Conservation (phyloP, 2,113 vertebrate species). For the Pterocles orientalis region DNA sequence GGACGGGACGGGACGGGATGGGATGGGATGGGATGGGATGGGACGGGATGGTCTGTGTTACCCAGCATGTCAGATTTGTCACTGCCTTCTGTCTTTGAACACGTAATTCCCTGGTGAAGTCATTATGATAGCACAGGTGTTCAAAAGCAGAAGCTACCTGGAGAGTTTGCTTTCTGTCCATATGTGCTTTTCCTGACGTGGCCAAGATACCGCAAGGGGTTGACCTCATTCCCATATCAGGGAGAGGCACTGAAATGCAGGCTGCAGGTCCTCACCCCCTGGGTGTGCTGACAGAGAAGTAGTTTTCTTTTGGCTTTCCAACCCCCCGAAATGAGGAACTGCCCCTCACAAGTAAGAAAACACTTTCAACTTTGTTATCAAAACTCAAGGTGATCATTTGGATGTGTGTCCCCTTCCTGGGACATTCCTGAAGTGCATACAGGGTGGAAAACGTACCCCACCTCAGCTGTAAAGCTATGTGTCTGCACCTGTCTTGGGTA, state of each 20-base stretch:
- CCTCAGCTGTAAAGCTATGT: not conserved
- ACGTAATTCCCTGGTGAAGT: not conserved
- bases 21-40: not conserved
- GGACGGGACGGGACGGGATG: no score
- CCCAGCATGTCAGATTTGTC: fast-evolving
- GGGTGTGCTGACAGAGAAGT: not conserved
- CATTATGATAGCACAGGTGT: not conserved
- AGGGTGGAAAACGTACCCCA: not conserved
- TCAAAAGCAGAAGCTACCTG: not conserved
- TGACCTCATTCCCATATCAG: not conserved
- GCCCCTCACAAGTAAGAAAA: not conserved
- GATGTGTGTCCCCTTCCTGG: no score
- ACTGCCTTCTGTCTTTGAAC: not conserved
- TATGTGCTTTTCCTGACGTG: not conserved
- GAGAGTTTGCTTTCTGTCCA: not conserved
- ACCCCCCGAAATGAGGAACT: constrained; percentile 56
- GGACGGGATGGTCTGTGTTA: not conserved
- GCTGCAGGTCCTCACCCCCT: not conserved
- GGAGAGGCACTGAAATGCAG: not conserved
- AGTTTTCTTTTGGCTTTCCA: constrained; percentile 66
- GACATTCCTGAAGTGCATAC: not conserved
- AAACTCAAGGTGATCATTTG: not conserved
- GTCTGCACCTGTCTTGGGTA: not conserved
- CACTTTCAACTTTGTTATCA: not conserved
- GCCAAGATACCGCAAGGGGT: not conserved